A percentile compares a stretch with the other conserved stretches of the same genome.
phyloP scores from a whole-genome alignment of 2,113 vertebrate species.

The Tenebrosternarchus preto region DNA sequence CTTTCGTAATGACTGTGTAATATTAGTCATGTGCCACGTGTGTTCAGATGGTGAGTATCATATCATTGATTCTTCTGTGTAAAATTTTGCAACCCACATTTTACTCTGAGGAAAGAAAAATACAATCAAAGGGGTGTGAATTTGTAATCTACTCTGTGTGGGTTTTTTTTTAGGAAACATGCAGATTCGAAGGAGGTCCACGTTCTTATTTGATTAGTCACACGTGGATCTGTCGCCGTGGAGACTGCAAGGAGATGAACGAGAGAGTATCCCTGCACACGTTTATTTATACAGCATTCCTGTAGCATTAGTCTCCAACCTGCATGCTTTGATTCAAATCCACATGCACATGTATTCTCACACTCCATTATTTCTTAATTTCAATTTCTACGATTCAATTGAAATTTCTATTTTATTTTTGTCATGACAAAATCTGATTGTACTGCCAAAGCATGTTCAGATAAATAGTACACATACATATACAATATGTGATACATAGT shows the following conservation, averaged over 20 bases:
- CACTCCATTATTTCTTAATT: too few species aligned
- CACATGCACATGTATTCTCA: not conserved
- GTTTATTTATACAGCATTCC: constrained; percentile 2
- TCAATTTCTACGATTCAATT: too few species aligned
- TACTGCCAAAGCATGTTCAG: too few species aligned
- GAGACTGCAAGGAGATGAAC: not conserved
- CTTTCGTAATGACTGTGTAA: constrained; percentile 7
- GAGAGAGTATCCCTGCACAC: not conserved
- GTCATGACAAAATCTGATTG: too few species aligned
- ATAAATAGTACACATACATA: too few species aligned
- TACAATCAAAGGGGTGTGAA: not conserved
- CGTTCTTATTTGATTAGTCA: constrained; percentile 12
- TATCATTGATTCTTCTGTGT: constrained; percentile 8
- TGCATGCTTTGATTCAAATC: constrained; percentile 7
- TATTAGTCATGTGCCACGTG: constrained; percentile 18
- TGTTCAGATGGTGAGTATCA: constrained; percentile 25
- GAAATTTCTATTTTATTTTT: too few species aligned
- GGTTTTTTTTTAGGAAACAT: constrained; percentile 39
- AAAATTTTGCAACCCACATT: constrained; percentile 20
- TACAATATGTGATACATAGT: too few species aligned
- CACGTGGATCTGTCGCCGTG: constrained; percentile 14
- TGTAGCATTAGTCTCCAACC: not conserved
- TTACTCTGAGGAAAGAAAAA: not conserved
- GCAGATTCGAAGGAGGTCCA: constrained; percentile 18
- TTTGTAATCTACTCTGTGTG: constrained; percentile 4